Percentiles rank a stretch among this genome's conserved stretches.
Evolutionary conservation across 2,888 invertebrate species (phyloP).

Genomic region (Glaucopsyche alexis): DNA sequence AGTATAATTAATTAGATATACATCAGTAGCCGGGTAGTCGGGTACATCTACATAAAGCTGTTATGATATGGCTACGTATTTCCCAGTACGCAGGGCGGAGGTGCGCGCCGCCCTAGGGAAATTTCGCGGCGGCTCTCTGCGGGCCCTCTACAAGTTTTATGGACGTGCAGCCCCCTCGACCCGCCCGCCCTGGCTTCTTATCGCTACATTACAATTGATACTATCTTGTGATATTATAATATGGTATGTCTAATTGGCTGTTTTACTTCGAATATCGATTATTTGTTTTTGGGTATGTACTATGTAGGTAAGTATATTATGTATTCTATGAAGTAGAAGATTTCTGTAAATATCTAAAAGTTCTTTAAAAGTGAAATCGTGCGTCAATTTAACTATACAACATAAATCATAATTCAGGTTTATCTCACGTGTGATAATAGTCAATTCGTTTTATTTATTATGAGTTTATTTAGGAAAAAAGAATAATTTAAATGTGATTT

Average conservation of each 20-base stretch:
- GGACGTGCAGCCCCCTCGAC: slow-evolving; percentile 65
- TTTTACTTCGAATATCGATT: not conserved
- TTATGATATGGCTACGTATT: slow-evolving; percentile 79
- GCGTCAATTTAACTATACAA: no score
- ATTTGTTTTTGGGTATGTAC: no score
- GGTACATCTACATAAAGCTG: slow-evolving; percentile 76
- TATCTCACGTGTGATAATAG: no score
- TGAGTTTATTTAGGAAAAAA: no score
- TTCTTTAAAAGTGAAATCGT: no score
- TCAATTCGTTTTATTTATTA: no score
- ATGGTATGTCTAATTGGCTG: not conserved
- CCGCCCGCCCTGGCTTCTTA: slow-evolving; percentile 59
- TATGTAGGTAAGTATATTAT: no score
- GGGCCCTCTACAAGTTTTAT: slow-evolving; percentile 79
- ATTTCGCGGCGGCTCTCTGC: slow-evolving; percentile 74
- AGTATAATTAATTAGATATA: slow-evolving; percentile 22
- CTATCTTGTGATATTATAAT: slow-evolving; percentile 50
- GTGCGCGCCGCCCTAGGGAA: slow-evolving; percentile 68
- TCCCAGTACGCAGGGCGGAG: slow-evolving; percentile 64
- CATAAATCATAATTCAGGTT: no score
- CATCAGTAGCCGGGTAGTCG: slow-evolving; percentile 58
- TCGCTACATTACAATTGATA: slow-evolving; percentile 59
- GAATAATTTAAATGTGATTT: not conserved
- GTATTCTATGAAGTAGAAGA: no score
- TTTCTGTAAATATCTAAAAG: no score